phyloP scores from a whole-genome alignment of 2,113 vertebrate genomes.

The Ifrita kowaldi region DNA sequence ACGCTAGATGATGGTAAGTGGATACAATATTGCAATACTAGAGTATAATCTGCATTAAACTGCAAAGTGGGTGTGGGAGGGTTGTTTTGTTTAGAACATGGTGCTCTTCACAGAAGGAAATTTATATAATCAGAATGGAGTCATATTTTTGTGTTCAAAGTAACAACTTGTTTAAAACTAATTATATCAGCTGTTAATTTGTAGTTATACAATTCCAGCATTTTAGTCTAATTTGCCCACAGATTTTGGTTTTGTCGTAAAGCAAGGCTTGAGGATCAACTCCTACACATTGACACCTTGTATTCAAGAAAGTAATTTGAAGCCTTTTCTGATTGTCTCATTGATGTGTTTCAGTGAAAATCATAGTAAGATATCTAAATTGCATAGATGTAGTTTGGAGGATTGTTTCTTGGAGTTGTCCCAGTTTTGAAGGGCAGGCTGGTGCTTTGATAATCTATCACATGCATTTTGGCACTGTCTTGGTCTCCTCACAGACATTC shows the following conservation, averaged over 20 bases:
- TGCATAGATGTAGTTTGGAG: not conserved
- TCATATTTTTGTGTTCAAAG: not conserved
- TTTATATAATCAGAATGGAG: not conserved
- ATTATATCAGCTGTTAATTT: not conserved
- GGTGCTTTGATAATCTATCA: not conserved
- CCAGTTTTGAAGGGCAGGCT: not conserved
- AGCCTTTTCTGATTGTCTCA: not conserved
- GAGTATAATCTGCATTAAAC: not conserved
- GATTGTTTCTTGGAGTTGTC: not conserved
- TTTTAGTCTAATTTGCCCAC: not conserved
- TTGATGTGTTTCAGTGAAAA: not conserved
- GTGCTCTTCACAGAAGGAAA: not conserved
- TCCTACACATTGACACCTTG: not conserved
- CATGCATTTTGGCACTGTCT: not conserved
- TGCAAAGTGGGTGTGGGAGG: not conserved
- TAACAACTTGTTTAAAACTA: not conserved
- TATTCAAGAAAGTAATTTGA: not conserved
- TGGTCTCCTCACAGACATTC: not conserved
- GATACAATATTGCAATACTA: not conserved
- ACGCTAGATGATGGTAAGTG: conserved; percentile 96
- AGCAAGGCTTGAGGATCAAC: not conserved
- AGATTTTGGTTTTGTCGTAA: not conserved
- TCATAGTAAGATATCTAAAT: not conserved
- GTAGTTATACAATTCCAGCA: not conserved
- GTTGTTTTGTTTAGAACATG: not conserved